Conservation (phyloP, 30 jellyfish, hydroid and myxozoan species). For the Aurelia sp. region DNA sequence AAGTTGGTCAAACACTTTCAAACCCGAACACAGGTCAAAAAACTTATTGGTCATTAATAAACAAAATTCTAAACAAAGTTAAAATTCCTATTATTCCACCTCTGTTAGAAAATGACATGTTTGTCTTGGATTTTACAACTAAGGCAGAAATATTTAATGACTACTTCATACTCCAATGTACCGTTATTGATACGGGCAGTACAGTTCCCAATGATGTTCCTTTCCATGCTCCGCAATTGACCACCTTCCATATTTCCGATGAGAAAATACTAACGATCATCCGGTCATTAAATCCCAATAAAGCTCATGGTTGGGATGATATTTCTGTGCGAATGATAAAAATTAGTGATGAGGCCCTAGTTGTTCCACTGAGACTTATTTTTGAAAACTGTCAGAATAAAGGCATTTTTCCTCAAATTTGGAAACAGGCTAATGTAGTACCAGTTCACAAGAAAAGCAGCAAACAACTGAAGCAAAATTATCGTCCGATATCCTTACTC, state of each 20-base stretch:
- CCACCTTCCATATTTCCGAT: no score
- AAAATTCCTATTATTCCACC: slow-evolving; percentile 67
- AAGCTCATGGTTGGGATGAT: slow-evolving; percentile 65
- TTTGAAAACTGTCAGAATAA: neutral
- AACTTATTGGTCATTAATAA: slow-evolving; percentile 57
- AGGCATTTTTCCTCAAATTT: slow-evolving; percentile 18
- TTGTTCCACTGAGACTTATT: slow-evolving; percentile 7
- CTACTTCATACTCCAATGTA: slow-evolving; percentile 60
- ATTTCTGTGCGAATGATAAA: slow-evolving; percentile 34
- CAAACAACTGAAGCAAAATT: no score
- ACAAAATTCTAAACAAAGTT: slow-evolving; percentile 41
- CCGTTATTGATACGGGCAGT: slow-evolving; percentile 59
- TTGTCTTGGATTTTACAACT: slow-evolving; percentile 46
- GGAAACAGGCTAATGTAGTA: slow-evolving; percentile 61
- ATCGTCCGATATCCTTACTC: no score
- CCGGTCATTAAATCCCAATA: slow-evolving; percentile 4
- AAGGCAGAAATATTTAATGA: slow-evolving; percentile 60
- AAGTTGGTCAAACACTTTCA: slow-evolving; percentile 30
- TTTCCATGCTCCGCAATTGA: neutral
- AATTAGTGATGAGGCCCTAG: slow-evolving; percentile 29
- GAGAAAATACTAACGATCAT: no score
- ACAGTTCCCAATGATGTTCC: slow-evolving; percentile 35
- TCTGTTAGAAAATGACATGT: slow-evolving; percentile 43
- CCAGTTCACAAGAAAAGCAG: slow-evolving; percentile 28
- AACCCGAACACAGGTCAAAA: slow-evolving; percentile 37